A percentile compares a stretch with the other conserved stretches of the same genome.
Conservation (phyloP, 2,797 vertebrate species). For the Dermochelys coriacea region DNA sequence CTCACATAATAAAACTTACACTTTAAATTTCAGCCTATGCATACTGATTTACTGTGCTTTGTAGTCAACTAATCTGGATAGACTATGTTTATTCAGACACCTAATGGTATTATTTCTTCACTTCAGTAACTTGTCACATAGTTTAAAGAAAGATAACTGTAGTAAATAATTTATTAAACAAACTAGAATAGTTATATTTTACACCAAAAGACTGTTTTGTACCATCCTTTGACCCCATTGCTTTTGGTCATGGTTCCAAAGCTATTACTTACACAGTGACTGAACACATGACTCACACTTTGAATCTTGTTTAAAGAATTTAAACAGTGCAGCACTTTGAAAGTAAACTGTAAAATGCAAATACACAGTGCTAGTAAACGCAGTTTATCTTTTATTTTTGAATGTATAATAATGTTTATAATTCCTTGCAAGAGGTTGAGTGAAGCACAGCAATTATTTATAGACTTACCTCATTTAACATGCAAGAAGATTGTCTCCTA, state of each 20-base stretch:
- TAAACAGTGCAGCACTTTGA: slow-evolving; percentile 40
- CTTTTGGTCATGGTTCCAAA: slow-evolving; percentile 32
- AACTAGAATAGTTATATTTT: slow-evolving; percentile 47
- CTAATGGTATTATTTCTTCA: neutral
- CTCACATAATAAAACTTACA: neutral
- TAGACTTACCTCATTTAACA: slow-evolving; percentile 71
- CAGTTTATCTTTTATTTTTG: slow-evolving; percentile 27
- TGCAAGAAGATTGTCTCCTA: slow-evolving; percentile 60
- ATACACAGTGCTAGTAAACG: neutral
- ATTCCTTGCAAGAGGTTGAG: neutral
- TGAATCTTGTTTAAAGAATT: slow-evolving; percentile 46
- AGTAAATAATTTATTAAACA: slow-evolving; percentile 69
- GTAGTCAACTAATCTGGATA: neutral
- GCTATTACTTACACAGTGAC: slow-evolving; percentile 3
- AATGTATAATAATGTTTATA: slow-evolving; percentile 1
- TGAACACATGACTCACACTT: neutral
- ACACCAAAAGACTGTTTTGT: slow-evolving; percentile 41
- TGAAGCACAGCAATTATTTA: slow-evolving; percentile 6
- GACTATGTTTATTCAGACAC: neutral
- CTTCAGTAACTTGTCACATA: neutral
- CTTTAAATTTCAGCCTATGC: neutral
- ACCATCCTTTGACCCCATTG: slow-evolving; percentile 69
- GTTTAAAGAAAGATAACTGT: slow-evolving; percentile 44
- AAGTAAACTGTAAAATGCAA: neutral
- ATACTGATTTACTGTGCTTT: neutral